Evolutionary conservation across 30 jellyfish, hydroid and myxozoan species (phyloP).

Genomic region (Aurelia aurita complex sp. Pacific): DNA sequence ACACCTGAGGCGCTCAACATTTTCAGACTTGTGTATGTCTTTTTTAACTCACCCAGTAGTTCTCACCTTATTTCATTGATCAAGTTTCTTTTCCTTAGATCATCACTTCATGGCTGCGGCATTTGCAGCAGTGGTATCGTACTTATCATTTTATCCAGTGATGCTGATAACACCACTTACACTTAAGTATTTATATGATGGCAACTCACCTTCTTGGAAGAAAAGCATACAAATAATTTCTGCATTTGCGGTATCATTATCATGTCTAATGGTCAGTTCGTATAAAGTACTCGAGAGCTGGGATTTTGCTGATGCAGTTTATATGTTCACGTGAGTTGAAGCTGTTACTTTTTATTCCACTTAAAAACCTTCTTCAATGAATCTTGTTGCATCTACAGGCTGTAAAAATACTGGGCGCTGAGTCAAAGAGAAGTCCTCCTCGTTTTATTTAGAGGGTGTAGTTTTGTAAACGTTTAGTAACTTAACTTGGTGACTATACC

Average conservation of each 20-base stretch:
- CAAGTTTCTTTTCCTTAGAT: conserved; percentile 28
- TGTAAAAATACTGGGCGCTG: no score
- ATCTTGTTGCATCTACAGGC: no score
- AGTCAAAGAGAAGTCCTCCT: no score
- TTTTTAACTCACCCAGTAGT: no score
- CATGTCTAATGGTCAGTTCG: conserved; percentile 25
- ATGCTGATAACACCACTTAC: conserved; percentile 67
- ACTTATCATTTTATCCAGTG: conserved; percentile 77
- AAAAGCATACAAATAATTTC: background rate
- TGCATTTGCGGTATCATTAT: conserved; percentile 2
- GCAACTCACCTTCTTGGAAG: background rate
- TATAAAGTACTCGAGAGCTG: conserved; percentile 52
- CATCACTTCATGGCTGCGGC: conserved; percentile 40
- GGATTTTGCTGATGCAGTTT: conserved; percentile 67
- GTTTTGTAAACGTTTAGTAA: background rate
- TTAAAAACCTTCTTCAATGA: no score
- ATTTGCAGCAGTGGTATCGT: conserved; percentile 53
- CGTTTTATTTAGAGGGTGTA: background rate
- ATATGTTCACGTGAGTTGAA: conserved; percentile 63
- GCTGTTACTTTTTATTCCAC: no score
- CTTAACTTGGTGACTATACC: no score
- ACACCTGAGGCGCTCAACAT: no score
- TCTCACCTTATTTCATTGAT: background rate
- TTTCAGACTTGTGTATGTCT: no score
- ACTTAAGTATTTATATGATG: conserved; percentile 6